These are phyloP conservation scores for Nebria salina DNA, from an alignment of 2,888 invertebrate genomes.

Conservation along the genomic window DNA sequence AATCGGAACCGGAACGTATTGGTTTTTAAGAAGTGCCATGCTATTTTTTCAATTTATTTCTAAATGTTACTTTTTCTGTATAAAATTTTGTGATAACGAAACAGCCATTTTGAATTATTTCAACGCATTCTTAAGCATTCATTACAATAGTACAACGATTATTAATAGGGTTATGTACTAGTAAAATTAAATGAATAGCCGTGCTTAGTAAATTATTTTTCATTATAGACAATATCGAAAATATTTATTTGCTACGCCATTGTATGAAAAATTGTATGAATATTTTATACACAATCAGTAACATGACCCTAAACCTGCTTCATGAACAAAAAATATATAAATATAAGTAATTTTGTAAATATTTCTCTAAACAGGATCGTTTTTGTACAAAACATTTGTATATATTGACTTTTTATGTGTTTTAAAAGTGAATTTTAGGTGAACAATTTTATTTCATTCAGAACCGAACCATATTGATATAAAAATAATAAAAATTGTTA, in stretches of 20 bases:
- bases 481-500: not conserved
- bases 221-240: no score
- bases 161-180: no score
- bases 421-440: slow-evolving; percentile 39
- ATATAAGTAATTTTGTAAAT: slow-evolving; percentile 2
- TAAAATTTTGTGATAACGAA: not conserved
- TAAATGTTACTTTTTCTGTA: not conserved
- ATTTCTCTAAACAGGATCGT: slow-evolving; percentile 55
- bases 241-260: no score
- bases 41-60: slow-evolving; percentile 49
- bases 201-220: no score
- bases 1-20: slow-evolving; percentile 60
- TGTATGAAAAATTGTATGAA: not conserved
- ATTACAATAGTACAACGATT: no score
- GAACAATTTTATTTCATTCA: slow-evolving; percentile 20
- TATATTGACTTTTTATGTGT: slow-evolving; percentile 47
- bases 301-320: slow-evolving; percentile 43
- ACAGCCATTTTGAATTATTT: not conserved
- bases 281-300: not conserved
- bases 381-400: slow-evolving; percentile 53
- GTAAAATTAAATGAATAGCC: no score
- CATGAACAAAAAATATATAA: slow-evolving; percentile 13
- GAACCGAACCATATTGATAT: slow-evolving; percentile 21
- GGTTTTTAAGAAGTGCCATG: slow-evolving; percentile 60
- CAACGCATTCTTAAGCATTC: not conserved